Evolutionary conservation across 2,888 invertebrate species (phyloP).

Genomic region (Acronicta psi): DNA sequence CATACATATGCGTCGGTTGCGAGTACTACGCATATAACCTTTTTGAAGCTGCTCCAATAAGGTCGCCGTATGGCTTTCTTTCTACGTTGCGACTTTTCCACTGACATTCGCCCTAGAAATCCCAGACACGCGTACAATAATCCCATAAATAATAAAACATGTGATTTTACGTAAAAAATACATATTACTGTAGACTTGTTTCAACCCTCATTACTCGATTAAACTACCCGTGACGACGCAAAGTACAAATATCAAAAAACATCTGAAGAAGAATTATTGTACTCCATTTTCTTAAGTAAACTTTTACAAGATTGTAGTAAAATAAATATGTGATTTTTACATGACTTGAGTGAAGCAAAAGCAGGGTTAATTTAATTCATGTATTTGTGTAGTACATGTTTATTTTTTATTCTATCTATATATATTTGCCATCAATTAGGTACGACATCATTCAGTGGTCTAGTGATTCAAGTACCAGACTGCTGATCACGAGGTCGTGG

Average conservation of each 20-base stretch:
- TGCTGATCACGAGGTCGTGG: no score
- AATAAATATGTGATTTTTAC: constrained; percentile 30
- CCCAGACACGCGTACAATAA: constrained; percentile 32
- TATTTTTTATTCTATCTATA: no score
- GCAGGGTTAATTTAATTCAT: neutral
- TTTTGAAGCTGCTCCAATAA: no score
- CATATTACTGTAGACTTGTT: constrained; percentile 38
- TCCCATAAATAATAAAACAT: constrained; percentile 19
- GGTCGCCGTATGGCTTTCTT: no score
- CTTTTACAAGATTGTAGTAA: constrained; percentile 15
- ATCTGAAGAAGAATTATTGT: constrained; percentile 48
- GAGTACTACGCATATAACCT: no score
- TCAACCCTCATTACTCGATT: constrained; percentile 24
- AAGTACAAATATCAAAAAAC: constrained; percentile 47
- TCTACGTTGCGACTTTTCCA: no score
- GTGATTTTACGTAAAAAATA: constrained; percentile 30
- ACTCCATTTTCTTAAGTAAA: constrained; percentile 26
- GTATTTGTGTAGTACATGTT: neutral
- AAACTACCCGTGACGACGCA: constrained; percentile 50
- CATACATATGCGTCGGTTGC: no score
- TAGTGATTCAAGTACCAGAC: no score
- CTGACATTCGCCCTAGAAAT: no score
- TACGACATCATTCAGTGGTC: no score
- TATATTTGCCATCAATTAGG: no score
- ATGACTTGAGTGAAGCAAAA: neutral